phyloP scores from a whole-genome alignment of 2,113 vertebrate genomes.

The Pygoscelis adeliae region DNA sequence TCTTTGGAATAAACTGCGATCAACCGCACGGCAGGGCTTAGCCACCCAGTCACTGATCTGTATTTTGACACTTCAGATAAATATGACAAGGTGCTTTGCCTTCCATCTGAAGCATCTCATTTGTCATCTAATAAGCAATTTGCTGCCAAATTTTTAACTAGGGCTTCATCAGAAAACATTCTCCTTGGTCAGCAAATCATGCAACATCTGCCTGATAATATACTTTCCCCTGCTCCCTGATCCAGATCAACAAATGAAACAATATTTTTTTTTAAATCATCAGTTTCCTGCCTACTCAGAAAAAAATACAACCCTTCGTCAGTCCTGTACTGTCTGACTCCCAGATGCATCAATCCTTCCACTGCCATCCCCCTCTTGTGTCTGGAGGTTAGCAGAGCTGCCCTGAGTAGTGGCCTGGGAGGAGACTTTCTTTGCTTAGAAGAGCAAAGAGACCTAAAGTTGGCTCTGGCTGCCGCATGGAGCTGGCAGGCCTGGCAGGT shows the following conservation, averaged over 20 bases:
- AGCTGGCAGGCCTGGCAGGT: neutral
- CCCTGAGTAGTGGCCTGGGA: neutral
- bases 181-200: neutral
- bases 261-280: neutral
- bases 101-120: conserved; percentile 17
- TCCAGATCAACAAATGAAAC: neutral
- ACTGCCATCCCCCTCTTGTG: neutral
- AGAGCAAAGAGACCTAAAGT: neutral
- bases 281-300: neutral
- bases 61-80: conserved; percentile 19
- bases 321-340: neutral
- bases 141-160: conserved; percentile 28
- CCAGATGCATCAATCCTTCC: neutral
- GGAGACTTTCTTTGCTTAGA: neutral
- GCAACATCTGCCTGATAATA: neutral
- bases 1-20: neutral
- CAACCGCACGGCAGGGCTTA: neutral
- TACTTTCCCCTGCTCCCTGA: neutral
- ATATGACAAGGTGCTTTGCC: conserved; percentile 23
- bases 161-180: neutral
- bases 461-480: neutral
- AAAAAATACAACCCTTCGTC: neutral
- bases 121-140: conserved; percentile 36
- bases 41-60: neutral
- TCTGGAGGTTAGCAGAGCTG: neutral